Evolutionary conservation across 2,113 vertebrate species (phyloP).

Genomic region (Pluvialis apricaria): DNA sequence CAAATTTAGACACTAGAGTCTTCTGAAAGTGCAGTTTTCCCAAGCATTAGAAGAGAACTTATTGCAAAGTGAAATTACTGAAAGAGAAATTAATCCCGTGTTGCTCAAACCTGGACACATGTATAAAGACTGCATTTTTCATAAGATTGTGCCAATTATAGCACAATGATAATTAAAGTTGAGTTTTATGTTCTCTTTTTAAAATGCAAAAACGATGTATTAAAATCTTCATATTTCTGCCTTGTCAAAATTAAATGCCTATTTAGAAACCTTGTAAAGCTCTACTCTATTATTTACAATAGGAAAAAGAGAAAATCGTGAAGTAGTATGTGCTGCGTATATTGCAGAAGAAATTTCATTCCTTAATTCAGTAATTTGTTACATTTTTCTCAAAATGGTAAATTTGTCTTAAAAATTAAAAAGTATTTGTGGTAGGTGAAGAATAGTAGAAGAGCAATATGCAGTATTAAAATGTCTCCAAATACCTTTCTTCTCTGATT

Average conservation of each 20-base stretch:
- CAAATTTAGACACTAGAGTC: no score
- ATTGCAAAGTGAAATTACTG: no score
- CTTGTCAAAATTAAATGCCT: slow-evolving; percentile 30
- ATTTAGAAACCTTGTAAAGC: neutral
- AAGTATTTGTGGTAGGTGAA: neutral
- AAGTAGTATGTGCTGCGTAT: neutral
- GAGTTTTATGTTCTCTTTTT: slow-evolving; percentile 27
- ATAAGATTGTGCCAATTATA: slow-evolving; percentile 33
- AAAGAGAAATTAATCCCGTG: no score
- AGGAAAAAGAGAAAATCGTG: neutral
- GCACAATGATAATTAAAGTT: slow-evolving; percentile 44
- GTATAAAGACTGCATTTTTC: slow-evolving; percentile 43
- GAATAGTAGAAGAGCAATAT: neutral
- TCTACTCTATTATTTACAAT: neutral
- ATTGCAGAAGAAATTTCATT: neutral
- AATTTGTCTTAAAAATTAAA: neutral
- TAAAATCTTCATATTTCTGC: slow-evolving; percentile 34
- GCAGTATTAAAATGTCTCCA: neutral
- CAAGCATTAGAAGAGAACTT: no score
- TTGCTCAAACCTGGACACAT: neutral
- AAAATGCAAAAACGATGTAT: slow-evolving; percentile 21
- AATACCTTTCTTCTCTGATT: neutral
- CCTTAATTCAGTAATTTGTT: neutral
- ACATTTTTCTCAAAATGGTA: neutral
- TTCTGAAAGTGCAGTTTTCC: no score